Conservation (phyloP, 2,888 invertebrate genomes). For the Trissolcus brochymenae region DNA sequence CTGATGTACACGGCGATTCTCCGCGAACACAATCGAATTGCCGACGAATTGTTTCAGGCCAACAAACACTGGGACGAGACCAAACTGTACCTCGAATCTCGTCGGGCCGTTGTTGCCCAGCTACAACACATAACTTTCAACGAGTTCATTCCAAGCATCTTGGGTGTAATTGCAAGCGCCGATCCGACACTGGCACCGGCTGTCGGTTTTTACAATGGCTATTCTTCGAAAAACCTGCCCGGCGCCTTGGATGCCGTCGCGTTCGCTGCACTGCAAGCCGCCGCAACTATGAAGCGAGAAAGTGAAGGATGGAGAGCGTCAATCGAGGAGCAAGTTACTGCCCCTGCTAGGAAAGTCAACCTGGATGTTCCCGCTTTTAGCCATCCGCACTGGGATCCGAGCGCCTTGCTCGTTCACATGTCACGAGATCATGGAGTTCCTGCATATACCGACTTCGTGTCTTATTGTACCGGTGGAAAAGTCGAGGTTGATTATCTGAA, state of each 20-base stretch:
- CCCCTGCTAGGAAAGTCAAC: slow-evolving; percentile 81
- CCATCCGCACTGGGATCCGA: slow-evolving; percentile 71
- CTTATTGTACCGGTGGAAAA: slow-evolving; percentile 77
- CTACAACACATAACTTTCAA: slow-evolving; percentile 91
- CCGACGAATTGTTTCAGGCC: slow-evolving; percentile 81
- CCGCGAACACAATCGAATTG: slow-evolving; percentile 88
- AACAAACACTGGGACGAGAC: slow-evolving; percentile 90
- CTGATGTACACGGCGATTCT: slow-evolving; percentile 85
- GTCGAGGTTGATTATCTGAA: slow-evolving; percentile 56
- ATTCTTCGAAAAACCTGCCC: slow-evolving; percentile 88
- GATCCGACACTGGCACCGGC: slow-evolving; percentile 81
- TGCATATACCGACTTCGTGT: slow-evolving; percentile 83
- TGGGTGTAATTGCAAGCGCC: slow-evolving; percentile 83
- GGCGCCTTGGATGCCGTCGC: slow-evolving; percentile 89
- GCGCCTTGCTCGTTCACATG: slow-evolving; percentile 79
- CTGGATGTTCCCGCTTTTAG: slow-evolving; percentile 76
- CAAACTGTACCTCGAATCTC: slow-evolving; percentile 85
- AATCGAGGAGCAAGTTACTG: slow-evolving; percentile 81
- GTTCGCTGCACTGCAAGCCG: slow-evolving; percentile 84
- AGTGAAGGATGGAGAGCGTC: slow-evolving; percentile 77
- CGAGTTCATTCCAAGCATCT: slow-evolving; percentile 87
- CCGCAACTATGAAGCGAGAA: slow-evolving; percentile 85
- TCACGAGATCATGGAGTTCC: slow-evolving; percentile 90
- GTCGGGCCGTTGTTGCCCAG: slow-evolving; percentile 85
- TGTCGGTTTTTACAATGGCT: slow-evolving; percentile 86